Evolutionary conservation across 23 tunicate genomes (phyloP).

Genomic region (Oikopleura albicans): DNA sequence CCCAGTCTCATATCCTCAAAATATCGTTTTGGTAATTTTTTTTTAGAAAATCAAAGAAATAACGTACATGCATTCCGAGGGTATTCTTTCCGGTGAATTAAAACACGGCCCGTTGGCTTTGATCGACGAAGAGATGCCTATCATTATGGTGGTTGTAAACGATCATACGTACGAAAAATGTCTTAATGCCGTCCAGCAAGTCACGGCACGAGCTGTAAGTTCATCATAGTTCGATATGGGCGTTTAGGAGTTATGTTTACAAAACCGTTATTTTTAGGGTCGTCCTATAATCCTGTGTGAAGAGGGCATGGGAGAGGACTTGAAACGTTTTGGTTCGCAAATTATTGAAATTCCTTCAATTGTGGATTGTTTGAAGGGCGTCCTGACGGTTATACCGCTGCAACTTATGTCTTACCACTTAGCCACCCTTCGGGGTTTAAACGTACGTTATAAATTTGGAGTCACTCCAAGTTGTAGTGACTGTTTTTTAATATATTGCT

Average conservation of each 20-base stretch:
- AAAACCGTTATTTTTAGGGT: no score
- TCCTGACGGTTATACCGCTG: constrained; percentile 84
- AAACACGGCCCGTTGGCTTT: constrained; percentile 98
- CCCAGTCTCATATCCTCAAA: no score
- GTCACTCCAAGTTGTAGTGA: background rate
- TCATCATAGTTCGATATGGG: no score
- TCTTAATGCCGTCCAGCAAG: constrained; percentile 97
- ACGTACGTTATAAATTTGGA: no score
- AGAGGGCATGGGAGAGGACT: constrained; percentile 38
- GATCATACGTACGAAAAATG: constrained; percentile 77
- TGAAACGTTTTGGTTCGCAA: constrained; percentile 44
- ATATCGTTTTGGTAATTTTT: no score
- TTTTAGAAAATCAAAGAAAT: constrained; percentile 96
- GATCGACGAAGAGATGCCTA: constrained; percentile 74
- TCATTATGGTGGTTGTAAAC: constrained; percentile 59
- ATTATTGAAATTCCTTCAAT: constrained; percentile 65
- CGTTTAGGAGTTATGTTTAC: no score
- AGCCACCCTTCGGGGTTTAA: constrained; percentile 79
- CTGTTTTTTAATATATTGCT: background rate
- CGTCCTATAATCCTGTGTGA: constrained; percentile 76
- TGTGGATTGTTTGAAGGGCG: constrained; percentile 82
- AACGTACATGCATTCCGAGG: constrained; percentile 99
- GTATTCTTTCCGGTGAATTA: constrained; percentile 85
- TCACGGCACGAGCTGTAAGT: constrained; percentile 83
- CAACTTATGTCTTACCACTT: constrained; percentile 72